A percentile compares a stretch with the other conserved stretches of the same genome.
Evolutionary conservation across 1,140 invertebrate genomes (phyloP).

Genomic region (Riptortus pedestris): DNA sequence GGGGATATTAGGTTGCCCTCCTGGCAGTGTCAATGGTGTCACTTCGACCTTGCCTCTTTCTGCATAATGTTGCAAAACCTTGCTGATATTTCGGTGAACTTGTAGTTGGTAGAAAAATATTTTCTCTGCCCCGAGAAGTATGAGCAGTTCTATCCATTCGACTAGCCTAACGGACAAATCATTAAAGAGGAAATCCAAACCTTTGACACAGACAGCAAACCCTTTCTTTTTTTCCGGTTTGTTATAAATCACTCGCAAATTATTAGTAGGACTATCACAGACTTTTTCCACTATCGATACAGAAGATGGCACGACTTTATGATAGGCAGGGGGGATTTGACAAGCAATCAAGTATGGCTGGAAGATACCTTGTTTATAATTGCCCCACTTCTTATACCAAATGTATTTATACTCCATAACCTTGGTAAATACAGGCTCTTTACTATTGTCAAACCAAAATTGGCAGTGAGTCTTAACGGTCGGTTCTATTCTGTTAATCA

Average conservation of each 20-base stretch:
- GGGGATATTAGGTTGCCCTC: conserved; percentile 80
- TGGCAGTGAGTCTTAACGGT: conserved; percentile 73
- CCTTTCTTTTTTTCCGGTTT: conserved; percentile 51
- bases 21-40: conserved; percentile 77
- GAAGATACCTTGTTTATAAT: conserved; percentile 82
- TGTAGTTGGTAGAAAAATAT: conserved; percentile 85
- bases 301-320: conserved; percentile 63
- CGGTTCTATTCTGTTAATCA: conserved; percentile 81
- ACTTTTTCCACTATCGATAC: conserved; percentile 75
- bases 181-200: conserved; percentile 79
- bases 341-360: conserved; percentile 86
- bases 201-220: conserved; percentile 92
- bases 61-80: conserved; percentile 74
- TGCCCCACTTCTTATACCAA: conserved; percentile 90
- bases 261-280: conserved; percentile 76
- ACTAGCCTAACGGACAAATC: conserved; percentile 79
- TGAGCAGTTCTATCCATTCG: conserved; percentile 89
- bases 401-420: conserved; percentile 84
- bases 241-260: conserved; percentile 75
- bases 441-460: conserved; percentile 78
- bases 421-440: conserved; percentile 66
- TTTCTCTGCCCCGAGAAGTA: conserved; percentile 79
- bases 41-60: conserved; percentile 64
- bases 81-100: conserved; percentile 81
- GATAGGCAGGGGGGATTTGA: conserved; percentile 64